phyloP scores from a whole-genome alignment of 2,113 vertebrate genomes.

The Orycteropus afer region DNA sequence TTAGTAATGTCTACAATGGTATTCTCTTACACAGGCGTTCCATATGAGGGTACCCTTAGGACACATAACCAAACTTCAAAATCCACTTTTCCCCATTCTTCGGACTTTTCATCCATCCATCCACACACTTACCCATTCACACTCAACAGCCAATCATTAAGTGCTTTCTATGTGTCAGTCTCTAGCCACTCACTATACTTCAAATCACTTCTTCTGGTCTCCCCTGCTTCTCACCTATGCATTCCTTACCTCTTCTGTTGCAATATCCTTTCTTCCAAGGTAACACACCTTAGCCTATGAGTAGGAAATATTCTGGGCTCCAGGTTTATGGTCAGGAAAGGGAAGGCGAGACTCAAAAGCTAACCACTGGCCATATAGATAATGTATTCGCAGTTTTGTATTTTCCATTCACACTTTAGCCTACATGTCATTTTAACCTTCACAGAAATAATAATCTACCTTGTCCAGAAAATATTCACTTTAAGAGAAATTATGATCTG shows the following conservation, averaged over 20 bases:
- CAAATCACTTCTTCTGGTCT: neutral
- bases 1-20: neutral
- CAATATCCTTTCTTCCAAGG: neutral
- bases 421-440: conserved; percentile 52
- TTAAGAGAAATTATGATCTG: conserved; percentile 67
- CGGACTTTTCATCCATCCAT: neutral
- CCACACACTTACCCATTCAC: neutral
- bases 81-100: neutral
- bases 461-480: conserved; percentile 44
- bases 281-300: neutral
- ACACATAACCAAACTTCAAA: neutral
- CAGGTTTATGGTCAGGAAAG: conserved; percentile 62
- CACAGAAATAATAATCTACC: conserved; percentile 54
- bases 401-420: conserved; percentile 62
- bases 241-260: neutral
- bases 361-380: conserved; percentile 44
- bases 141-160: neutral
- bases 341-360: conserved; percentile 61
- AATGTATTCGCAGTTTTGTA: conserved; percentile 55
- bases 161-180: neutral
- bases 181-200: neutral
- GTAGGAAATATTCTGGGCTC: conserved; percentile 27
- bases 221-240: neutral
- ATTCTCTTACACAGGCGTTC: neutral
- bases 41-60: neutral